Evolutionary conservation across 2,888 invertebrate genomes (phyloP).

Genomic region (Trissonchulus sp.): DNA sequence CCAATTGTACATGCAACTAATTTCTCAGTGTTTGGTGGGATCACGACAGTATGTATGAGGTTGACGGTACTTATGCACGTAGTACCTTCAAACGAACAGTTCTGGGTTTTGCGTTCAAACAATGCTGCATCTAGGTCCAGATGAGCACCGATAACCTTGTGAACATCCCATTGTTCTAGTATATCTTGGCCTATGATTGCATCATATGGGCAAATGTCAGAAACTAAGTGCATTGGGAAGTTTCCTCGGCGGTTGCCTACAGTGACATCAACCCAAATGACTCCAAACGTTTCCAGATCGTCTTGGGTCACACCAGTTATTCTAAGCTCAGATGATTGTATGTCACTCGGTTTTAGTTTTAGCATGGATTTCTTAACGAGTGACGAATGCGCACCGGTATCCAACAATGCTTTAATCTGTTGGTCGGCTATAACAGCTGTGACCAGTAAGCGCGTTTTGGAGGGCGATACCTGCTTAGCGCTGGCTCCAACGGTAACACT

Average conservation of each 20-base stretch:
- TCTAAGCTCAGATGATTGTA: background rate
- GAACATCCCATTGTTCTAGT: background rate
- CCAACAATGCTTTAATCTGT: conserved; percentile 5
- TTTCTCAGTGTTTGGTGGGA: background rate
- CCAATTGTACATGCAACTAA: background rate
- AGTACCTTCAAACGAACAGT: too few relatives aligned
- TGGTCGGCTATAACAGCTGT: background rate
- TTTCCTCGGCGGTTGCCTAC: background rate
- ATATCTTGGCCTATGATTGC: conserved; percentile 1
- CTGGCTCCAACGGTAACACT: too few relatives aligned
- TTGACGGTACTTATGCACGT: too few relatives aligned
- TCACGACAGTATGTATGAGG: background rate
- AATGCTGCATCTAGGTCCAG: background rate
- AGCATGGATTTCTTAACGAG: too few relatives aligned
- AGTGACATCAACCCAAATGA: background rate
- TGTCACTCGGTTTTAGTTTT: background rate
- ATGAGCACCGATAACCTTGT: background rate
- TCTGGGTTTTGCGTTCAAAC: background rate
- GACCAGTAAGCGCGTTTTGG: conserved; percentile 1
- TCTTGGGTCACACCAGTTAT: background rate
- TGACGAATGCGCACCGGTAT: too few relatives aligned
- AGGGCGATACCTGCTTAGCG: background rate
- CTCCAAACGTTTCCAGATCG: background rate
- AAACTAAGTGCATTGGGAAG: background rate
- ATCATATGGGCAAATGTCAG: background rate